Evolutionary conservation across 2,113 vertebrate genomes (phyloP).

Genomic region (Alosa alosa): DNA sequence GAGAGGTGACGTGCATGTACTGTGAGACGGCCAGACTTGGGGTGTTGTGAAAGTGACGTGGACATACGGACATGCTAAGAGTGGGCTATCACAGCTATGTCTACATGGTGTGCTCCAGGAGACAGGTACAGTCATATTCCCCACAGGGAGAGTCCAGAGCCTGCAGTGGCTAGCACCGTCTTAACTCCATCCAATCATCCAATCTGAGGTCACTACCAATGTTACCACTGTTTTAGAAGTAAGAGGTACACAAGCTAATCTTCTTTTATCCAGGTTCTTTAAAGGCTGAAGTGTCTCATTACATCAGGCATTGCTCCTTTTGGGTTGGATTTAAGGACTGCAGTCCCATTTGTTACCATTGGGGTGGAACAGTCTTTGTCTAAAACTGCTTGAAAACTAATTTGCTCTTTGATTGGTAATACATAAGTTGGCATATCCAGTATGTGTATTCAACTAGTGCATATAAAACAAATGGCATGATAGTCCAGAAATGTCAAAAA

Average conservation of each 20-base stretch:
- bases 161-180: neutral
- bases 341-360: neutral
- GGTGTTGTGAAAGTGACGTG: neutral
- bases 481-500: neutral
- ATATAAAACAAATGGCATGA: neutral
- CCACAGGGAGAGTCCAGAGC: too few relatives aligned
- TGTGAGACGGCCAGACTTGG: neutral
- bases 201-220: neutral
- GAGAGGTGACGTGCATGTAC: too few relatives aligned
- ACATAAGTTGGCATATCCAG: neutral
- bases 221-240: neutral
- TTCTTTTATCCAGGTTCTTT: neutral
- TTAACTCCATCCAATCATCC: neutral
- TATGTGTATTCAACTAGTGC: neutral
- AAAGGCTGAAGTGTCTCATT: neutral
- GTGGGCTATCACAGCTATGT: constrained; percentile 68
- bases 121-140: constrained; percentile 54
- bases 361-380: neutral
- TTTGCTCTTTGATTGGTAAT: neutral
- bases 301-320: neutral
- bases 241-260: neutral
- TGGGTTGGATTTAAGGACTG: neutral
- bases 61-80: constrained; percentile 64
- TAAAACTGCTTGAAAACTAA: neutral
- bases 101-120: constrained; percentile 61